Percentiles rank a stretch among this genome's conserved stretches.
Evolutionary conservation across 1,140 invertebrate genomes (phyloP).

Genomic region (Plectrocnemia conspersa): DNA sequence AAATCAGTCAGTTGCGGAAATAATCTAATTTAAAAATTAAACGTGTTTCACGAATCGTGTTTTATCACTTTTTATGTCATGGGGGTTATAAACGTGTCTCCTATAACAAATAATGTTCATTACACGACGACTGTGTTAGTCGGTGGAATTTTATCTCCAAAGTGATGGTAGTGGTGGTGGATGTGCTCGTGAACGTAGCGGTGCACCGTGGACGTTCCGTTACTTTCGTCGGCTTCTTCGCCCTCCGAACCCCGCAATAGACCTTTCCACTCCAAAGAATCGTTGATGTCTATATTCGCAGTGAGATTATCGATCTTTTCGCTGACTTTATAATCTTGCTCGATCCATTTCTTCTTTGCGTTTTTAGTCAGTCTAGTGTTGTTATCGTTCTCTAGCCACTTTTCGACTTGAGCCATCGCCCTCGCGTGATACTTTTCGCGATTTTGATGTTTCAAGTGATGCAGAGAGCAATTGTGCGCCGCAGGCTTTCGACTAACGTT

Average conservation of each 20-base stretch:
- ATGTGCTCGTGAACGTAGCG: slow-evolving; percentile 75
- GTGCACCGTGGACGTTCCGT: slow-evolving; percentile 41
- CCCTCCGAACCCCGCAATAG: slow-evolving; percentile 32
- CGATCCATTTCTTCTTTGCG: slow-evolving; percentile 27
- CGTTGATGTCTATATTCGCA: slow-evolving; percentile 37
- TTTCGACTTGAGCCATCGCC: slow-evolving; percentile 64
- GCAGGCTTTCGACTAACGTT: slow-evolving; percentile 27
- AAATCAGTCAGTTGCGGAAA: slow-evolving; percentile 33
- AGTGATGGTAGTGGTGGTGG: slow-evolving; percentile 81
- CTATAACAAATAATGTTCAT: slow-evolving; percentile 10
- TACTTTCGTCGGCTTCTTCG: slow-evolving; percentile 38
- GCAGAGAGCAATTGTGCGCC: slow-evolving; percentile 38
- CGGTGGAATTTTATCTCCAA: slow-evolving; percentile 41
- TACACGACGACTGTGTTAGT: slow-evolving; percentile 33
- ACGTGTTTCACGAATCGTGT: background rate
- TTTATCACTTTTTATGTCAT: slow-evolving; percentile 11
- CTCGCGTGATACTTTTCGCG: slow-evolving; percentile 64
- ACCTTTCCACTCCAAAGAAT: slow-evolving; percentile 33
- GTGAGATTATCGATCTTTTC: slow-evolving; percentile 33
- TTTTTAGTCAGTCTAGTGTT: slow-evolving; percentile 37
- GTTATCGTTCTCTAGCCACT: slow-evolving; percentile 57
- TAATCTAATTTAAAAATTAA: slow-evolving; percentile 1
- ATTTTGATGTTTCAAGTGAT: slow-evolving; percentile 62
- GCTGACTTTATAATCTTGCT: slow-evolving; percentile 26
- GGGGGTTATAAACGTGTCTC: background rate